Conservation (phyloP, 2,113 vertebrate species). For the Campylorhamphus procurvoides region DNA sequence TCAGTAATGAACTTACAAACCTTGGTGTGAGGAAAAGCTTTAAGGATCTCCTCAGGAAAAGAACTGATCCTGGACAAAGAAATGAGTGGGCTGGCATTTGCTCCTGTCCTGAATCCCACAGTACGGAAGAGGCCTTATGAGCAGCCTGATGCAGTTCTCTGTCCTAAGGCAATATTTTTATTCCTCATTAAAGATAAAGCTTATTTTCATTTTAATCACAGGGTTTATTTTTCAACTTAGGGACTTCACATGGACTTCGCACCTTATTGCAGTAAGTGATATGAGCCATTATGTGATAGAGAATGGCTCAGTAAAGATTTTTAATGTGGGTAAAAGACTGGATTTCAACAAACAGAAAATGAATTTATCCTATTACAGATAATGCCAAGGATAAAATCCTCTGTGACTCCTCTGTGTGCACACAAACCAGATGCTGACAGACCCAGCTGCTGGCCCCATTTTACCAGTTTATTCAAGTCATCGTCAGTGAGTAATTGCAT, state of each 20-base stretch:
- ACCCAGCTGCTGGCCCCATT: background rate
- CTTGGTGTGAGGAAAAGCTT: background rate
- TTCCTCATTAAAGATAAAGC: background rate
- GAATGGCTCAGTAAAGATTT: slow-evolving; percentile 33
- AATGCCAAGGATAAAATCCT: slow-evolving; percentile 49
- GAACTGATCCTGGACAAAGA: background rate
- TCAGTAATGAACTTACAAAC: background rate
- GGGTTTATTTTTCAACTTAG: background rate
- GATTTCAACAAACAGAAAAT: slow-evolving; percentile 55
- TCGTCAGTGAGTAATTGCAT: slow-evolving; percentile 36
- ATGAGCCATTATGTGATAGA: background rate
- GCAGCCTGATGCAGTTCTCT: background rate
- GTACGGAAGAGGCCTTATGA: background rate
- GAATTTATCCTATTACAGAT: slow-evolving; percentile 31
- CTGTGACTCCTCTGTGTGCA: background rate
- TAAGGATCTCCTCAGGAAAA: background rate
- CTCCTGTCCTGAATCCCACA: background rate
- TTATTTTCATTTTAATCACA: background rate
- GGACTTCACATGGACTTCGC: background rate
- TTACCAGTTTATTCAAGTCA: slow-evolving; percentile 23
- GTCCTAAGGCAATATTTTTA: background rate
- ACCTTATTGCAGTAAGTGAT: slow-evolving; percentile 10
- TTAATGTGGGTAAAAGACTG: slow-evolving; percentile 22
- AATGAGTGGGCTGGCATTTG: background rate
- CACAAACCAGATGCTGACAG: slow-evolving; percentile 25